phyloP scores from a whole-genome alignment of 2,888 invertebrate species.

The Mesochorus sp. region DNA sequence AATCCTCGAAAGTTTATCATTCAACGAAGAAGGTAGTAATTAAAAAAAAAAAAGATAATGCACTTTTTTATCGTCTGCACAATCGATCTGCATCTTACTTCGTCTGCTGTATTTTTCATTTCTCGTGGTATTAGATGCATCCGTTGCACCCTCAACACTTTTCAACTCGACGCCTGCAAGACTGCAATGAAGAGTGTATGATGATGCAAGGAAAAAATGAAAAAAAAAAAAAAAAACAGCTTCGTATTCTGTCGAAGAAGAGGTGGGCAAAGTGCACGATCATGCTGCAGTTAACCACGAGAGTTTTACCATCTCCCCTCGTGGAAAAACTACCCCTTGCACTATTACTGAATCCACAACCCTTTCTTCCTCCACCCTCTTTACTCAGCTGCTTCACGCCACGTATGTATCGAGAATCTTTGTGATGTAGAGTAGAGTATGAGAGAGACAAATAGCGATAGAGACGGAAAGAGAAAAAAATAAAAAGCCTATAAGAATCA shows the following conservation, averaged over 20 bases:
- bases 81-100: no score
- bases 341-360: not conserved
- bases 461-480: constrained; percentile 5
- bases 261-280: constrained; percentile 62
- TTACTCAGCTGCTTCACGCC: not conserved
- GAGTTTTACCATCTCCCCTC: constrained; percentile 34
- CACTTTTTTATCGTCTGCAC: no score
- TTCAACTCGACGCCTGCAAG: constrained; percentile 4
- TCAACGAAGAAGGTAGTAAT: no score
- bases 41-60: no score
- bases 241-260: constrained; percentile 57
- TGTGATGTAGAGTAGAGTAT: constrained; percentile 27
- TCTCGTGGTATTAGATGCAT: not conserved
- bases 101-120: no score
- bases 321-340: constrained; percentile 43
- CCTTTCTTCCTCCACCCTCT: not conserved
- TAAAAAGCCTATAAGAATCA: no score
- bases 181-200: constrained; percentile 31
- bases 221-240: constrained; percentile 30
- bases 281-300: constrained; percentile 58
- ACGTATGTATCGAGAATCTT: constrained; percentile 47
- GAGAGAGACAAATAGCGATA: not conserved
- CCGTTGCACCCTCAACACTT: constrained; percentile 17
- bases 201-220: constrained; percentile 23
- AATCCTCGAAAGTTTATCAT: no score